Evolutionary conservation across 2,797 vertebrate genomes (phyloP).

Genomic region (Nannoperca obscura): DNA sequence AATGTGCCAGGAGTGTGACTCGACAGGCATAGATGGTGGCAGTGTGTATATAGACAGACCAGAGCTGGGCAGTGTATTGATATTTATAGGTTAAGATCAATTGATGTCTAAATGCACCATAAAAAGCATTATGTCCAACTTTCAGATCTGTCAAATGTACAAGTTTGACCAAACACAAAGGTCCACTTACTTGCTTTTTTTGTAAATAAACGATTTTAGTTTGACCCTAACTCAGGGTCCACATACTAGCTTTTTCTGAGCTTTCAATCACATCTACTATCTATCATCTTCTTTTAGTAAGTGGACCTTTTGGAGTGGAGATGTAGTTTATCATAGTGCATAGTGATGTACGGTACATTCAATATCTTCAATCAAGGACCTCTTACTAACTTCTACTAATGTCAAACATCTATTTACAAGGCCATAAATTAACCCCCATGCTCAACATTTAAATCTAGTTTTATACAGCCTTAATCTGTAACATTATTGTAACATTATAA

Average conservation of each 20-base stretch:
- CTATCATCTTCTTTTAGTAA: too few species aligned
- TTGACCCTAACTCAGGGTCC: too few species aligned
- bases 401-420: too few species aligned
- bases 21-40: too few species aligned
- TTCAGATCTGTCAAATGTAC: too few species aligned
- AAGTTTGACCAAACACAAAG: too few species aligned
- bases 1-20: neutral
- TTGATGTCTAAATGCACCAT: neutral
- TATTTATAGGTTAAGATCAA: constrained; percentile 16
- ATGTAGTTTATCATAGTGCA: neutral
- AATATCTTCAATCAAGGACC: neutral
- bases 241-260: too few species aligned
- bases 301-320: neutral
- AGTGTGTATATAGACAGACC: neutral
- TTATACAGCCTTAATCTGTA: neutral
- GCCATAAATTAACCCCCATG: neutral
- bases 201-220: too few species aligned
- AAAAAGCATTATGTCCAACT: too few species aligned
- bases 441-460: neutral
- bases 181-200: too few species aligned
- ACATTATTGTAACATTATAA: neutral
- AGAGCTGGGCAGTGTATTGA: neutral
- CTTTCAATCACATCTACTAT: too few species aligned
- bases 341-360: too few species aligned
- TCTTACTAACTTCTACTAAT: neutral